Base-by-base conservation (phyloP, 2,888 invertebrate genomes). In the Cinara cedri region DNA sequence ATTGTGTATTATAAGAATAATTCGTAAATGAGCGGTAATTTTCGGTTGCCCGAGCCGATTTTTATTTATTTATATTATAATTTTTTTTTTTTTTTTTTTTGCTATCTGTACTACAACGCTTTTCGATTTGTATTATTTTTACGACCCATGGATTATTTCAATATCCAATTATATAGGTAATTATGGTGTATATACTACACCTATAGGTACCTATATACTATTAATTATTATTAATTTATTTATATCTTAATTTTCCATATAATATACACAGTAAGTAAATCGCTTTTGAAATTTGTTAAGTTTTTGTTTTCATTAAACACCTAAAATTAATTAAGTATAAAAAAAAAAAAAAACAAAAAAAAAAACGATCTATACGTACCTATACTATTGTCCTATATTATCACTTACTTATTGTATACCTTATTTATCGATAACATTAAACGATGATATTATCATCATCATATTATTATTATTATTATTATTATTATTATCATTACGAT, bases 251-350 rank as follows among this genome's bases (percentile, higher is more conserved):
- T 51, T 3, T 51, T 51, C 49, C 3, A 9, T 14, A 49, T 13
- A 49, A 49, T 14, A 13, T 49, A 14, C n/a, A 13, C n/a, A n/a
- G n/a, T n/a, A 34, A 34, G 34, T 34, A n/a, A n/a, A 34, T 55
- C 21, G 42, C 70, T 71, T 44, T 57, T 44, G 71, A 10, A 21
- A 57, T 71, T 71, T 44, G 71, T 71, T 57, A 57, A 55, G 71
- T 71, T 57, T 71, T 57, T 70, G 55, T 55, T 71, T 71, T 71
- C 21, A 57, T 57, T 44, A 44, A 71, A 57, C 55, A 44, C 44
- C n/a, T 71, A 8, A 21, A 57, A 46, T 34, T 6, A 42, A n/a
- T 3, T 42, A 57, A 44, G 42, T 16, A 71, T 16, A 51, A 16
- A 2, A 34, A 34, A 34, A 34, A 34, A 34, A 34, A 34, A 34